Percentiles rank a stretch among this genome's conserved stretches.
These are phyloP conservation scores for Dreissena polymorpha DNA, from an alignment of 1,140 invertebrate genomes.

Conservation along the genomic window DNA sequence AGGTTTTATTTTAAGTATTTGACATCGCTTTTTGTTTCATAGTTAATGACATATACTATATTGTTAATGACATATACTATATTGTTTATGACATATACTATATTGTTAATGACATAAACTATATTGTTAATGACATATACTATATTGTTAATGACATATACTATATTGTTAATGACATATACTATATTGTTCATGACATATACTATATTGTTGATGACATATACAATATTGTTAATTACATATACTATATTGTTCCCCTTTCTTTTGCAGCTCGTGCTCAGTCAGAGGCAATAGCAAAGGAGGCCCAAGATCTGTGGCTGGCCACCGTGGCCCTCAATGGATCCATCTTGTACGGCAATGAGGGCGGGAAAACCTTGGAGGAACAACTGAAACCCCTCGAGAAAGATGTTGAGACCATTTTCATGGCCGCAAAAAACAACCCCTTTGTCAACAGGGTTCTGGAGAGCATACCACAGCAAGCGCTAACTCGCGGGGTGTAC, in stretches of 20 bases:
- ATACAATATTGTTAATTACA: too few relatives aligned
- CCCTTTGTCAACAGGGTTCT: slow-evolving; percentile 87
- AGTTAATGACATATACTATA: too few relatives aligned
- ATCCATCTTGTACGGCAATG: slow-evolving; percentile 85
- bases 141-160: too few relatives aligned
- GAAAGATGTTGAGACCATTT: slow-evolving; percentile 86
- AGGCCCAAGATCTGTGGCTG: slow-evolving; percentile 94
- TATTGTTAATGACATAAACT: too few relatives aligned
- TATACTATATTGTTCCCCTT: background rate
- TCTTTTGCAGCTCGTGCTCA: slow-evolving; percentile 86
- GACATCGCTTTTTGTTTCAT: too few relatives aligned
- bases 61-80: too few relatives aligned
- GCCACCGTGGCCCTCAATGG: slow-evolving; percentile 92
- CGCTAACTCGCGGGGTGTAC: slow-evolving; percentile 89
- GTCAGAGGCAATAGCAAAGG: slow-evolving; percentile 88
- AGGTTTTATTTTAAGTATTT: too few relatives aligned
- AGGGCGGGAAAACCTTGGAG: slow-evolving; percentile 73
- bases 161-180: too few relatives aligned
- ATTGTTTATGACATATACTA: too few relatives aligned
- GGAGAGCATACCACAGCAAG: slow-evolving; percentile 88
- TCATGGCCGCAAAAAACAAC: slow-evolving; percentile 78
- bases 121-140: too few relatives aligned
- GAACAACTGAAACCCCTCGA: slow-evolving; percentile 86
- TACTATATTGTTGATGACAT: too few relatives aligned
- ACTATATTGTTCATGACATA: too few relatives aligned